Conservation (phyloP, 2,888 invertebrate species). For the Folsomia candida region DNA sequence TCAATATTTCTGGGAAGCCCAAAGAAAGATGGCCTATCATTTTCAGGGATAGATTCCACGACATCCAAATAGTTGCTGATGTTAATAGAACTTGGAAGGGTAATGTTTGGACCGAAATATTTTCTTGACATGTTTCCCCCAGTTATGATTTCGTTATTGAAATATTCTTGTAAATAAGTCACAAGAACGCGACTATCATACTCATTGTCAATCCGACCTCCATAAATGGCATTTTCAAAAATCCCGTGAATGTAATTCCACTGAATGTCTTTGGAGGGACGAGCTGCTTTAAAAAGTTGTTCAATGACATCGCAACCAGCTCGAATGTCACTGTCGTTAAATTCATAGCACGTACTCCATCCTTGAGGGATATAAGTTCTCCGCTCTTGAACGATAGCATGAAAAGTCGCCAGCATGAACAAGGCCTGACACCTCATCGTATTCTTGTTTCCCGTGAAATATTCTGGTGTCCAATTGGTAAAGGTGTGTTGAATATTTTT, state of each 20-base stretch:
- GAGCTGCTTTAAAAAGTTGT: conserved; percentile 55
- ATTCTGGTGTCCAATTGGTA: conserved; percentile 64
- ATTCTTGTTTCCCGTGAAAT: conserved; percentile 46
- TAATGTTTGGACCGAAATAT: conserved; percentile 58
- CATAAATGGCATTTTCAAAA: conserved; percentile 76
- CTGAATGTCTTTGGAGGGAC: conserved; percentile 56
- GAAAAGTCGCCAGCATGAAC: conserved; percentile 79
- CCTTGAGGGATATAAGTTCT: conserved; percentile 89
- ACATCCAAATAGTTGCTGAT: conserved; percentile 63
- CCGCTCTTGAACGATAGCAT: conserved; percentile 87
- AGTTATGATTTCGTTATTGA: conserved; percentile 59
- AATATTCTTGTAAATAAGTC: conserved; percentile 66
- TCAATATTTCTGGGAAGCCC: conserved; percentile 85
- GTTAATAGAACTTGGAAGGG: conserved; percentile 21
- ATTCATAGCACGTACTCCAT: conserved; percentile 87
- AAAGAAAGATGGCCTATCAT: conserved; percentile 72
- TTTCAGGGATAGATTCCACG: conserved; percentile 67
- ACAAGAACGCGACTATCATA: conserved; percentile 69
- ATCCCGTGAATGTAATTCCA: conserved; percentile 77
- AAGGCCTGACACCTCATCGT: conserved; percentile 57
- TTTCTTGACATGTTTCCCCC: conserved; percentile 60
- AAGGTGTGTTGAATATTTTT: conserved; percentile 74
- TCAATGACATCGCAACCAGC: conserved; percentile 69
- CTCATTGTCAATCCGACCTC: conserved; percentile 77
- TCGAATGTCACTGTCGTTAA: conserved; percentile 75